phyloP scores from a whole-genome alignment of 2,113 vertebrate genomes.

The Etheostoma spectabile region DNA sequence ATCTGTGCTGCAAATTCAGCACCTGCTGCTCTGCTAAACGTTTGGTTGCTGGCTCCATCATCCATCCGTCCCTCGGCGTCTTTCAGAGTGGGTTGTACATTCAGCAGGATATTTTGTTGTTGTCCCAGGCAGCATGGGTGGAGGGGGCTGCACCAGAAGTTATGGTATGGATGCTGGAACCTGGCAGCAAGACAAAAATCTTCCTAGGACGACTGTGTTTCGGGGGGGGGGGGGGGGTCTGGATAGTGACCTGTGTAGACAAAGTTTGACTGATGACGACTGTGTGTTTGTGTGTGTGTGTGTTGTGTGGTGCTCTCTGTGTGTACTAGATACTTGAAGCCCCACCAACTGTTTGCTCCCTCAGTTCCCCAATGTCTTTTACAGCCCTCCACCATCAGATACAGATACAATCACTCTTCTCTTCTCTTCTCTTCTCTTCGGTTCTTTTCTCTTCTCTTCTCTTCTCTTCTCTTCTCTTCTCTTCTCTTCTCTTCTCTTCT shows the following conservation, averaged over 20 bases:
- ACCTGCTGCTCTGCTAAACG: not conserved
- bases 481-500: not conserved
- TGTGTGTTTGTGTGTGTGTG: not conserved
- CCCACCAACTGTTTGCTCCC: slow-evolving; percentile 21
- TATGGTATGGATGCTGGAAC: slow-evolving; percentile 6
- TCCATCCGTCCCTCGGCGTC: slow-evolving; percentile 3
- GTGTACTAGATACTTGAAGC: not conserved
- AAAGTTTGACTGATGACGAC: slow-evolving; percentile 28
- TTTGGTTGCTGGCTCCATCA: slow-evolving; percentile 18
- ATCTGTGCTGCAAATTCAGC: slow-evolving; percentile 23
- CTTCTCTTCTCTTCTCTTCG: not conserved
- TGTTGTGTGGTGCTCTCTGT: slow-evolving; percentile 39
- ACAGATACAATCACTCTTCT: slow-evolving; percentile 17
- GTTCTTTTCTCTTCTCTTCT: too few species aligned
- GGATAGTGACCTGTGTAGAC: not conserved
- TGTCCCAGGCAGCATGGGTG: not conserved
- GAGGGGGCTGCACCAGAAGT: slow-evolving; percentile 6
- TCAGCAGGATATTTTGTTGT: slow-evolving; percentile 44
- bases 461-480: not conserved
- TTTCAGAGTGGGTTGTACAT: slow-evolving; percentile 18
- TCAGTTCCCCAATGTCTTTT: slow-evolving; percentile 34
- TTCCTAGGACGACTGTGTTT: not conserved
- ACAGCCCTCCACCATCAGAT: slow-evolving; percentile 40
- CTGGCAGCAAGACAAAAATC: not conserved
- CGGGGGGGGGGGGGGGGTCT: not conserved